Base-by-base conservation (phyloP, 2,113 vertebrate species). In the Tichodroma muraria region DNA sequence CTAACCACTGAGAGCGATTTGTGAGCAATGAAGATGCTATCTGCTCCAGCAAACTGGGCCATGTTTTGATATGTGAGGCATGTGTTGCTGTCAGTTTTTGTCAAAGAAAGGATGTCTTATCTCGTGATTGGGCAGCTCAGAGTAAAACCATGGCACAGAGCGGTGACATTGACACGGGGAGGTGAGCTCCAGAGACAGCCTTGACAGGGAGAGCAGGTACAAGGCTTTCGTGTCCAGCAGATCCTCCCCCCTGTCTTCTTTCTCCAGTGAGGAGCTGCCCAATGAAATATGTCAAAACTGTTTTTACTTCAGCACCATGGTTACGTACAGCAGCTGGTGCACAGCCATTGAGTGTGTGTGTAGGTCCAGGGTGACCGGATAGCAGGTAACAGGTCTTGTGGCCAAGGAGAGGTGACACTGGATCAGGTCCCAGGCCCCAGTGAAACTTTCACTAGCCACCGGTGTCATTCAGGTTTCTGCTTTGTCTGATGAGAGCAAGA, bases 131-230 rank as follows among this genome's bases (percentile, higher is more conserved):
- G 40, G 53, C 85, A 73, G 40, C 69, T 72, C 53, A 57, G 78
- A 79, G 49, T 56, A 16, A 52, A 87, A 3, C 73, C 4, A 0
- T 20, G 73, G 78, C 81, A 79, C 0, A 2, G 33, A 9, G 10
- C 0, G 0, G 20, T 68, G 57, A 76, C 77, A 81, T 1, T 79
- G 57, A 76, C 73, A 63, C 0, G 0, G 40, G 9, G 37, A 80
- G n/a, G 37, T 69, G 45, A 95, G 63, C 37, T 88, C 44, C 57
- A 87, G 73, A 53, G 50, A 49, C 15, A 49, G 31, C 25, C 7
- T n/a, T 31, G 44, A 42, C n/a, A 64, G 54, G 44, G 45, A 42
- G 10, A 89, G 25, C 6, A 17, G 12, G 17, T 60, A 15, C 25
- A 28, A 61, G 45, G 53, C 22, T 7, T 49, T 66, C 65, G n/a